phyloP scores from a whole-genome alignment of 2,797 vertebrate species.

The Cuniculus paca region DNA sequence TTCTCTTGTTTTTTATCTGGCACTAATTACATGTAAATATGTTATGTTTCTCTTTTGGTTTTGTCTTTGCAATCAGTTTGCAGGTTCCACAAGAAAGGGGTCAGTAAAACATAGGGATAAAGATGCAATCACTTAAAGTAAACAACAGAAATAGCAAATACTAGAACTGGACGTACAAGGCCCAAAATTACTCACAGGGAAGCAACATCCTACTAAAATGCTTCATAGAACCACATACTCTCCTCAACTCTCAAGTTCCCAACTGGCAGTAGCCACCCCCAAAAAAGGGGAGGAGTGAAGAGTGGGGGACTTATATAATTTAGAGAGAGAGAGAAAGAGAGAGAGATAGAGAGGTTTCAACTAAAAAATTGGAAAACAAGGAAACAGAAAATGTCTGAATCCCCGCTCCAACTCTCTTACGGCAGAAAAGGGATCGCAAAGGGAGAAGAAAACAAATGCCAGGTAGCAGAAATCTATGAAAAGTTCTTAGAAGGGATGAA shows the following conservation, averaged over 20 bases:
- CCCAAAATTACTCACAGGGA: neutral
- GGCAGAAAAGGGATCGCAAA: neutral
- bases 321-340: neutral
- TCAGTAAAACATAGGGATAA: neutral
- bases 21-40: neutral
- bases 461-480: neutral
- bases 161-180: neutral
- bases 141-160: neutral
- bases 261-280: neutral
- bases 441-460: neutral
- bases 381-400: neutral
- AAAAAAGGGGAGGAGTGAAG: neutral
- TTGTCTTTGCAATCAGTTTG: neutral
- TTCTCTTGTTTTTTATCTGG: slow-evolving; percentile 27
- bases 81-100: neutral
- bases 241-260: neutral
- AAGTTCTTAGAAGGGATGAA: neutral
- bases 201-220: neutral
- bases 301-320: neutral
- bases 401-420: neutral
- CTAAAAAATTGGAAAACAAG: neutral
- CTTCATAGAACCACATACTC: neutral
- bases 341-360: neutral
- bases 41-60: neutral
- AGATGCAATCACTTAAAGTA: neutral